Conservation (phyloP, 30 jellyfish, hydroid and myxozoan genomes). For the Aurelia sp. region DNA sequence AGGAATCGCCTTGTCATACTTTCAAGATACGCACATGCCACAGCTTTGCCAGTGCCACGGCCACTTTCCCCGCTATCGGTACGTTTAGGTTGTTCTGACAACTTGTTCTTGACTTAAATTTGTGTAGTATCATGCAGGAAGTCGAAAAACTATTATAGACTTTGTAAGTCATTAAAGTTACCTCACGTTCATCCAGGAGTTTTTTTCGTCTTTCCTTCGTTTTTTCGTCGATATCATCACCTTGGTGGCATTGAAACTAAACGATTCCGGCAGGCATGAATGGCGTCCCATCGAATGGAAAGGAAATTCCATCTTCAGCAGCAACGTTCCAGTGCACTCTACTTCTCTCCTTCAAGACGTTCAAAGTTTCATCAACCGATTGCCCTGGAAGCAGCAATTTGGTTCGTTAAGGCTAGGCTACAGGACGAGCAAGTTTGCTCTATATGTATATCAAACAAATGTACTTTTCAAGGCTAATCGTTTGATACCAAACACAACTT, state of each 20-base stretch:
- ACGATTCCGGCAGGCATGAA: conserved; percentile 28
- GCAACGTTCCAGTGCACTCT: conserved; percentile 21
- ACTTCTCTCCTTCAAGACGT: conserved; percentile 20
- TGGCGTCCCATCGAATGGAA: conserved; percentile 42
- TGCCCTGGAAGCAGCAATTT: conserved; percentile 1
- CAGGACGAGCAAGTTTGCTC: no score
- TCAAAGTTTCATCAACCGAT: neutral
- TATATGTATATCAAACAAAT: no score
- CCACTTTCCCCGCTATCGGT: no score
- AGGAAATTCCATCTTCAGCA: conserved; percentile 12
- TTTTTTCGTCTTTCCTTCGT: conserved; percentile 10
- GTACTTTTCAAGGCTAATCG: no score
- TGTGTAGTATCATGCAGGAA: neutral
- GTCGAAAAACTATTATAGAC: neutral
- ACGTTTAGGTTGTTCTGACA: no score
- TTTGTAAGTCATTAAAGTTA: conserved; percentile 1
- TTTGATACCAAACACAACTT: no score
- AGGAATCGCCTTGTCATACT: no score
- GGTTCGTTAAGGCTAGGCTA: no score
- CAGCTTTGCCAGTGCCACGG: no score
- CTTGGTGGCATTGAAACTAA: conserved; percentile 35
- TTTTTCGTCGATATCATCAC: conserved; percentile 33
- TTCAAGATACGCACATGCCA: no score
- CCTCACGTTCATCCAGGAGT: conserved; percentile 31
- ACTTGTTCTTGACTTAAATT: neutral